Evolutionary conservation across 2,797 vertebrate species (phyloP), one percentile per base, ranked within the genome.

Genomic region (Hapalemur alaotrensis): DNA sequence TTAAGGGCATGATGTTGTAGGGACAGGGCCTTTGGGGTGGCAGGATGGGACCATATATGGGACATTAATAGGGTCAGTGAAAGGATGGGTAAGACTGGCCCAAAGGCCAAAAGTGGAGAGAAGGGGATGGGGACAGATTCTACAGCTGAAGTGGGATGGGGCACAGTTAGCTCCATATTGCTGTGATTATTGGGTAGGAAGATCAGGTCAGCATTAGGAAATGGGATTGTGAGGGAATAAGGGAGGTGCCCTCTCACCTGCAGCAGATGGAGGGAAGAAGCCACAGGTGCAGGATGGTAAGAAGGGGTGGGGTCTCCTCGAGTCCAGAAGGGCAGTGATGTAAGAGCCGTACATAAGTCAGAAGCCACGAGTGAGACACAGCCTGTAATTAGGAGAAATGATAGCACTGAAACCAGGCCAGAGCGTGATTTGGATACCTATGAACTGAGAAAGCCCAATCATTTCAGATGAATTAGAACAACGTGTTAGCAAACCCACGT

Each of bases 381-480:
- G 72, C 80, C 72, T 92, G 10, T 50, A 18, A 92, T 63, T 48
- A 41, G 2, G 65, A 81, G 38, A 35, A 91, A 57, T 65, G 85
- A 59, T 23, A 93, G 54, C 43, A 76, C 52, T 89, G 7, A 30
- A 17, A n/a, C 10, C 65, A 57, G 35, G 52, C 25, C 86, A 63
- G 63, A 81, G 35, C 6, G 1, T 48, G 83, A 75, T 35, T 86
- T 73, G 63, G 35, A 32, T 86, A 23, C 22, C 25, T 30, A 15
- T 1, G 17, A 65, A 65, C 32, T 48, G 63, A 90, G 72, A 93
- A 93, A 93, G 65, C n/a, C 38, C 48, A 72, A 15, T 46, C 28
- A 63, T 92, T 96, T 92, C 69, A 65, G 43, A 61, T 23, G 14
- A 90, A 81, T 84, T 59, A 61, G 32, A 95, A 67, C 38, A 63